phyloP scores from a whole-genome alignment of 2,888 invertebrate genomes.

The Acholoe squamosa region DNA sequence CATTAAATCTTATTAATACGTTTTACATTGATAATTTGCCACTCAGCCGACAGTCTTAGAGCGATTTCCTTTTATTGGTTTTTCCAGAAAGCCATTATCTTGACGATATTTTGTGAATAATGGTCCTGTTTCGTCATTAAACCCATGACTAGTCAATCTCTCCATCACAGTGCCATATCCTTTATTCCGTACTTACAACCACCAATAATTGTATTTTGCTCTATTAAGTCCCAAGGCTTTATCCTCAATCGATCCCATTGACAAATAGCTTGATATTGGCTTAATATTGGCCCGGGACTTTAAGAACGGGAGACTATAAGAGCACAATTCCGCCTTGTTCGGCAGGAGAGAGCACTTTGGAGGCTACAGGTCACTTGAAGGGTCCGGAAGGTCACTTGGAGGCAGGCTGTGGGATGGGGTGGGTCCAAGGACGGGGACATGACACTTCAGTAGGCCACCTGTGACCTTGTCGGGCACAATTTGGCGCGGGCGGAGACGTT shows the following conservation, averaged over 20 bases:
- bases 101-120: background rate
- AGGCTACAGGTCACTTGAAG: background rate
- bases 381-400: background rate
- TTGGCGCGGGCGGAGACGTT: background rate
- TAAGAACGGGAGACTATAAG: background rate
- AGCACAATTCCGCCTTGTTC: background rate
- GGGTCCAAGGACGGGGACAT: background rate
- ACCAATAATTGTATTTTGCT: conserved; percentile 5
- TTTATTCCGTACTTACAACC: background rate
- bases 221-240: background rate
- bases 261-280: conserved; percentile 14
- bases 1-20: conserved; percentile 27
- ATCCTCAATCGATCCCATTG: background rate
- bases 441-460: background rate
- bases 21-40: conserved; percentile 27
- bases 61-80: background rate
- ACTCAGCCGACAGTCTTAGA: conserved; percentile 7
- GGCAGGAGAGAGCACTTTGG: background rate
- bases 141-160: background rate
- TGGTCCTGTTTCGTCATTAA: background rate
- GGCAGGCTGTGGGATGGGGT: background rate
- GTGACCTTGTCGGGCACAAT: conserved; percentile 26
- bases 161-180: background rate
- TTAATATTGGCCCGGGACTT: too few relatives aligned
- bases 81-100: background rate